Base-by-base conservation (phyloP, 1,140 invertebrate species). In the Goniozus legneri region DNA sequence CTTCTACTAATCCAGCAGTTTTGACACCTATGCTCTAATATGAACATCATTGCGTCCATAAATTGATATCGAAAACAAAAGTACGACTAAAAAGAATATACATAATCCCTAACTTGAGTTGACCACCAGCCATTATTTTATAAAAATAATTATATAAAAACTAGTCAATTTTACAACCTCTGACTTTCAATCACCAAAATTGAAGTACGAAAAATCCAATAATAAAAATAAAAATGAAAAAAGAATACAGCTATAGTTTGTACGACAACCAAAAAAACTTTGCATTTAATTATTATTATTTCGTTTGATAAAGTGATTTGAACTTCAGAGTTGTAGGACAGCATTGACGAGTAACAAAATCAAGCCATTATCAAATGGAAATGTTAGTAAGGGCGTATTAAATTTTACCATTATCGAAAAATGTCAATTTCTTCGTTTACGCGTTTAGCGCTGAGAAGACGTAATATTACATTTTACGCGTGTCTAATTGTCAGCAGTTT, bases 121-220 rank as follows among this genome's bases (percentile, higher is more conserved):
- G 39, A 35, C 64, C 68, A 71, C 71, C 69, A 75, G 67, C 69
- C 69, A 67, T 62, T 64, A 71, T 54, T 65, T 75, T 75, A 76
- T 75, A 75, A 75, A 75, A 76, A 74, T 76, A 76, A 76, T 73
- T 73, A 67, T 76, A 75, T 75, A 76, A 75, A n/a, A 76, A 76
- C 69, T 76, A 73, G 71, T 74, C 73, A 71, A 73, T 75, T 73
- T 69, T 57, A 69, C 71, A 75, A 70, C 49, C 48, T 71, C 71
- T 69, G 69, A 73, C 51, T 58, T 56, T 70, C 70, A 74, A 76
- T 75, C 73, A 70, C 67, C 55, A 53, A 65, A 54, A 43, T 8
- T n/a, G n/a, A n/a, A 44, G 30, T 33, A 20, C 41, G 44, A 22
- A 15, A 44, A 45, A 35, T 18, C 12, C 31, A 50, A 63, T 60